Base-by-base conservation (phyloP, 2,113 vertebrate genomes). In the Tapirus terrestris region DNA sequence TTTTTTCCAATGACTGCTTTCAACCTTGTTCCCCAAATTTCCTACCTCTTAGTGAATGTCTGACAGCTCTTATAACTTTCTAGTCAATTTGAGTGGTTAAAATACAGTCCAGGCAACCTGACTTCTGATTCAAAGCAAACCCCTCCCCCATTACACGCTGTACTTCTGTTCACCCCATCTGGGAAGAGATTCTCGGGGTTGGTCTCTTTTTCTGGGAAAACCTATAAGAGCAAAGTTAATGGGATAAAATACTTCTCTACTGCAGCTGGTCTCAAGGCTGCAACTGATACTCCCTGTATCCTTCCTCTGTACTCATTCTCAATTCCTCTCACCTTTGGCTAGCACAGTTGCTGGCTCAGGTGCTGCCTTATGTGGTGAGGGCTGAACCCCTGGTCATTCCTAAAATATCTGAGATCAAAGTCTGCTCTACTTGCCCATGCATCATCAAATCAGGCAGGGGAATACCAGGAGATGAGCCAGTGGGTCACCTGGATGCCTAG, bases 41-140 rank as follows among this genome's bases (percentile, higher is more conserved):
- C 56, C 31, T 29, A 63, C 84, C 85, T 97, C n/a, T 94, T 72
- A 83, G 84, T 43, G 80, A 85, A 48, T 67, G 70, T 61, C 81
- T 96, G 91, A 43, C 45, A 94, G 60, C 80, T 39, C 45, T 58
- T 58, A 1, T 79, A 90, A 90, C 65, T 92, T 97, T 95, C 77
- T 53, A 85, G 56, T 89, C 77, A 75, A 91, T 68, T 48, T 80
- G 79, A 92, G 60, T 77, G 23, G n/a, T 87, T 91, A 95, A 84
- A 86, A 79, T 79, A 13, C 48, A 94, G 82, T 72, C 68, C 43
- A 67, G 87, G 43, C 81, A 72, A 36, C n/a, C 56, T 65, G 76
- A 65, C 17, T 63, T 84, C 70, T 80, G 21, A 83, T 51, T 93
- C 43, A 81, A 85, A 80, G 36, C 39, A 51, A 93, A 45, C n/a